These are phyloP conservation scores for Netelia virgata DNA, from an alignment of 2,888 invertebrate species.

Conservation along the genomic window DNA sequence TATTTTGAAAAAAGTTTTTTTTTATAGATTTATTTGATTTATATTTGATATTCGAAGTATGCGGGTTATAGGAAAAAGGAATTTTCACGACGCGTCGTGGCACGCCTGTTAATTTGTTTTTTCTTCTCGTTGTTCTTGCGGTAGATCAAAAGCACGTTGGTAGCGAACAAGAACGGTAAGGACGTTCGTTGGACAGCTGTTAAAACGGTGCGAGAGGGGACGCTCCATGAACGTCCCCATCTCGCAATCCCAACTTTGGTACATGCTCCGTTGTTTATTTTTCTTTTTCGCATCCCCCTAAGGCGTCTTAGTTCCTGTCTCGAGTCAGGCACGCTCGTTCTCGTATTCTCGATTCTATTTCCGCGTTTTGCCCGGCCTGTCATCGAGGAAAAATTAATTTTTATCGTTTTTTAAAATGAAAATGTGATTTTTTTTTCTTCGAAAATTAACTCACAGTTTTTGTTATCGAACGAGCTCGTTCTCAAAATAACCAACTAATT, in stretches of 20 bases:
- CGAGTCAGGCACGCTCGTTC: constrained; percentile 33
- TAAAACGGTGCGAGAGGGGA: constrained; percentile 35
- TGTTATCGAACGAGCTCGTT: background rate
- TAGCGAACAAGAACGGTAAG: constrained; percentile 27
- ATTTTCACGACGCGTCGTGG: background rate
- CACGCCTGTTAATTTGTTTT: background rate
- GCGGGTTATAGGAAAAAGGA: background rate
- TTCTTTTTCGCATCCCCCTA: constrained; percentile 54
- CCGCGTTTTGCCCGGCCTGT: constrained; percentile 21
- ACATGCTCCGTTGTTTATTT: constrained; percentile 51
- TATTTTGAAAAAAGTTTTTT: background rate
- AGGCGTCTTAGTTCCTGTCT: constrained; percentile 41
- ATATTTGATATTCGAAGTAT: background rate
- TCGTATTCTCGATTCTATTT: constrained; percentile 54
- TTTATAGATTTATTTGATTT: constrained; percentile 4
- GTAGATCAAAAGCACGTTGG: background rate
- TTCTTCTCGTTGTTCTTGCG: constrained; percentile 8
- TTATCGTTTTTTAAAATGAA: background rate
- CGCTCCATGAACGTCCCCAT: constrained; percentile 30
- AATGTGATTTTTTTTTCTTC: too few relatives aligned
- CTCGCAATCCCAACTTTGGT: constrained; percentile 23
- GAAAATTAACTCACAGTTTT: background rate
- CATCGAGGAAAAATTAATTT: constrained; percentile 13
- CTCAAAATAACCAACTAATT: background rate
- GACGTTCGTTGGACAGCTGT: constrained; percentile 57